Evolutionary conservation across 2,888 invertebrate species (phyloP), one percentile per base, ranked within the genome.

Genomic region (Cancer borealis): DNA sequence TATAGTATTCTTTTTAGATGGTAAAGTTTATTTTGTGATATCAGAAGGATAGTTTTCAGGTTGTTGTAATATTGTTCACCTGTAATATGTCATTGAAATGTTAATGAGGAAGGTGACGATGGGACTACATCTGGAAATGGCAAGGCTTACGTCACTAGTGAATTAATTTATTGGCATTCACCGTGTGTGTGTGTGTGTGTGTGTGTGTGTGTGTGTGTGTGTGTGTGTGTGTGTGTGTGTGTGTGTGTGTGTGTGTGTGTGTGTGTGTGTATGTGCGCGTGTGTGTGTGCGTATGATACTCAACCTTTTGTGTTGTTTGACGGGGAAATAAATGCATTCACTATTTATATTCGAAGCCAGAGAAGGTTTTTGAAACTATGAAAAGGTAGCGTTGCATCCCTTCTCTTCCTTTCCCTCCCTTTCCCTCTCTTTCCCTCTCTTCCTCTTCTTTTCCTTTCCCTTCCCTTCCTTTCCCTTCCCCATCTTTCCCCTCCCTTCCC

Each of bases 191-290:
- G 79, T 26, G 79, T 4, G 26, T 79, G 79, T 79, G 79, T 79
- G 79, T 79, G 79, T 73, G 73, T 73, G 26, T 73, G 73, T 73
- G 73, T 73, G n/a, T 73, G 73, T 73, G 73, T 73, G 73, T 73
- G 73, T 73, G 73, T 73, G 73, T 73, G 73, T 73, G 73, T 73
- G 73, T 73, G 73, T 73, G 73, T 73, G 60, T 73, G 73, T 73
- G n/a, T 73, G 73, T 73, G 73, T 73, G 73, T n/a, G 73, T 73
- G 73, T n/a, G 73, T 73, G 73, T 73, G 73, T n/a, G 73, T 73
- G 73, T 26, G 73, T 26, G 73, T 26, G 73, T 73, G 73, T 14
- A 26, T 79, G 79, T 30, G 79, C 12, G 79, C 3, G 79, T 14
- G 79, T 14, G 8, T 26, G n/a, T 4, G 26, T 0, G 30, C 2